Evolutionary conservation across 2,797 vertebrate species (phyloP).

Genomic region (Poecile montanus): DNA sequence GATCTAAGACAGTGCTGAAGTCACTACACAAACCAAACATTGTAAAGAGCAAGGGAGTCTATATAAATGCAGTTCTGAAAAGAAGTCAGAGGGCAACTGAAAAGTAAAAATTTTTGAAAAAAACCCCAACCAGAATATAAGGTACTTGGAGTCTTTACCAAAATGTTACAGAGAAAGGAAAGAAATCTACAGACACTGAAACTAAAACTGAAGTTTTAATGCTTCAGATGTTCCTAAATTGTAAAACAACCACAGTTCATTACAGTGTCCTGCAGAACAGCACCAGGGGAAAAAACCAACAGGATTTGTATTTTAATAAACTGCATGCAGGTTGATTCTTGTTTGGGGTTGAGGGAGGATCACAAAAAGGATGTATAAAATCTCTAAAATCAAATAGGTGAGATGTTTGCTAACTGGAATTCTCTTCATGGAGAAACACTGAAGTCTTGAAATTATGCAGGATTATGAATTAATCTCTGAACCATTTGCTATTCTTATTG

Average conservation of each 20-base stretch:
- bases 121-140: neutral
- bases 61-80: conserved; percentile 74
- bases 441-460: conserved; percentile 58
- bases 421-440: conserved; percentile 48
- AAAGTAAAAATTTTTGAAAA: neutral
- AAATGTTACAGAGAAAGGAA: neutral
- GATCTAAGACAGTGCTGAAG: conserved; percentile 85
- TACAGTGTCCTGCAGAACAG: conserved; percentile 61
- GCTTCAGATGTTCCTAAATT: conserved; percentile 61
- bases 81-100: conserved; percentile 63
- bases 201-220: conserved; percentile 60
- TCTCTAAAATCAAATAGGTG: conserved; percentile 37
- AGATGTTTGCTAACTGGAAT: conserved; percentile 40
- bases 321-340: conserved; percentile 7
- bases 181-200: conserved; percentile 39
- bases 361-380: conserved; percentile 52
- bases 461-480: conserved; percentile 71
- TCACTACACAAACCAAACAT: conserved; percentile 85
- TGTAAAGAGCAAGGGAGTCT: conserved; percentile 79
- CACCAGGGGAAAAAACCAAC: conserved; percentile 38
- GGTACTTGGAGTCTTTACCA: conserved; percentile 15
- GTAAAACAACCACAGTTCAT: conserved; percentile 60
- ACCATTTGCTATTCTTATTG: conserved; percentile 18
- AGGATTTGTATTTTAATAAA: conserved; percentile 66
- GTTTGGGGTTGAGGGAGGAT: conserved; percentile 14